phyloP scores from a whole-genome alignment of 2,888 invertebrate genomes.

The Limnephilus lunatus region DNA sequence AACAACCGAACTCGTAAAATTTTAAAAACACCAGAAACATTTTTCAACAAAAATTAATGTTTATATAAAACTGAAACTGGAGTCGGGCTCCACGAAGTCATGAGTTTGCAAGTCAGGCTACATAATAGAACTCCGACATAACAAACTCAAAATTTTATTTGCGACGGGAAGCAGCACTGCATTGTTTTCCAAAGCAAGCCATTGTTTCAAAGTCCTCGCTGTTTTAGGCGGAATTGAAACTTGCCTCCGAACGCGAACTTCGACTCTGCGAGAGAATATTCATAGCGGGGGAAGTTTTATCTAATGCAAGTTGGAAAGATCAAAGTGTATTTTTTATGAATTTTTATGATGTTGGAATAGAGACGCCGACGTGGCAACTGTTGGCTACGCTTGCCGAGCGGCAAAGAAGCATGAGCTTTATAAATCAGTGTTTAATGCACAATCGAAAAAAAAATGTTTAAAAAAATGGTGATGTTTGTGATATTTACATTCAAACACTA shows the following conservation, averaged over 20 bases:
- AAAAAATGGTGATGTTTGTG: too few species aligned
- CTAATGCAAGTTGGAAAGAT: background rate
- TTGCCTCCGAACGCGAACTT: constrained; percentile 15
- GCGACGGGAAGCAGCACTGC: constrained; percentile 6
- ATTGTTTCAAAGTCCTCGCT: constrained; percentile 33
- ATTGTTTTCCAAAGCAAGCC: constrained; percentile 22
- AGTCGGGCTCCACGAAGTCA: background rate
- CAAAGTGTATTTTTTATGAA: background rate
- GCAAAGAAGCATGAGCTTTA: background rate
- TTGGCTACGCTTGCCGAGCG: background rate
- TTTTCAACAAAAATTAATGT: background rate
- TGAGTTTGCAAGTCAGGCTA: background rate
- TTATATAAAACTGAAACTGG: background rate
- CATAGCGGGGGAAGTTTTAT: background rate
- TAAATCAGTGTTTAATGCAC: background rate
- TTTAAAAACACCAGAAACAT: background rate
- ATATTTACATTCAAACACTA: too few species aligned
- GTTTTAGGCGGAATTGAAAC: constrained; percentile 14
- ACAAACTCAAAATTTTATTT: constrained; percentile 24
- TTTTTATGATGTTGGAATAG: background rate
- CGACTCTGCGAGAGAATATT: background rate
- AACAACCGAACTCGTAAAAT: background rate
- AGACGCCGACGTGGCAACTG: background rate
- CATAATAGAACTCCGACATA: background rate
- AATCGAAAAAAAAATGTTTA: too few species aligned